Conservation (phyloP, 1,140 invertebrate genomes). For the Heliconius himera region DNA sequence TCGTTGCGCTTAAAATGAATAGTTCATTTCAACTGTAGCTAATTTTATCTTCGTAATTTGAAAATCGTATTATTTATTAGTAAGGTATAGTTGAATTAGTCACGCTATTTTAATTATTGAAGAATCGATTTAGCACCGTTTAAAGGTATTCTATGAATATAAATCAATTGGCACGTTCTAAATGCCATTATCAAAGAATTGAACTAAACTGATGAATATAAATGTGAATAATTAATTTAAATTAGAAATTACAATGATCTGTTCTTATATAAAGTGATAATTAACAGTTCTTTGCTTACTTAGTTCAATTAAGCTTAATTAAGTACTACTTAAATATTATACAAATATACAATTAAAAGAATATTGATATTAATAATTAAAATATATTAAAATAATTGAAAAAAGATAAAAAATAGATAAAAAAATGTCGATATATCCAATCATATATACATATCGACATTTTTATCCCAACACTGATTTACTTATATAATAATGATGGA, state of each 20-base stretch:
- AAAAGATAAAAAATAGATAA: too few relatives aligned
- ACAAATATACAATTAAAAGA: too few relatives aligned
- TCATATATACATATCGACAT: not conserved
- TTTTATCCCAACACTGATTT: constrained; percentile 43
- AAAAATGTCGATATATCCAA: not conserved
- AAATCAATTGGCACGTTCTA: not conserved
- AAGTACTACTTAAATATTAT: too few relatives aligned
- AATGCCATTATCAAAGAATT: too few relatives aligned
- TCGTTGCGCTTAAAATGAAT: not conserved
- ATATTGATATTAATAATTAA: too few relatives aligned
- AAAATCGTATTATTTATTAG: not conserved
- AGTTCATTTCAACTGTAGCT: not conserved
- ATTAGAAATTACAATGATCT: too few relatives aligned
- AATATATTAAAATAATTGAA: too few relatives aligned
- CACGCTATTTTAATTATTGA: constrained; percentile 2
- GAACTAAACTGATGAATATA: too few relatives aligned
- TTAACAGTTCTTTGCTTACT: too few relatives aligned
- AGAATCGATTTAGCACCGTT: not conserved
- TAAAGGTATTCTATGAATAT: not conserved
- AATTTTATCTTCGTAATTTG: not conserved
- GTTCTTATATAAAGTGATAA: too few relatives aligned
- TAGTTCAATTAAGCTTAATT: too few relatives aligned
- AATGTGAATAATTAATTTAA: too few relatives aligned
- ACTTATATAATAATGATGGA: constrained; percentile 64
- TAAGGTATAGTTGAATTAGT: not conserved